Evolutionary conservation across 2,113 vertebrate species (phyloP), one percentile per base, ranked within the genome.

Genomic region (Stegastes partitus): DNA sequence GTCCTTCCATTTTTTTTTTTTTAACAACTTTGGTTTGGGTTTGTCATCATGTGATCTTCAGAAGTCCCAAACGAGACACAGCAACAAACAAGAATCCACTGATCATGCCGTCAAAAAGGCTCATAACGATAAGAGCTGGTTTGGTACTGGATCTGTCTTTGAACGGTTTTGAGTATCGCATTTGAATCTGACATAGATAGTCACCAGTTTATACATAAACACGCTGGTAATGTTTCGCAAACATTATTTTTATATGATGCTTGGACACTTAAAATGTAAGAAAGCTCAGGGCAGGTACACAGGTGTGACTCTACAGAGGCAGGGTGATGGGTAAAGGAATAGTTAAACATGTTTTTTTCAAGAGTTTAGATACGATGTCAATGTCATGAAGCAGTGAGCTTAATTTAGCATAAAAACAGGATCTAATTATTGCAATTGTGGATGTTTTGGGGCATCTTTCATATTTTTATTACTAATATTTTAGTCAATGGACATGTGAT

Each of bases 21-120:
- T 61, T 8, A 62, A 58, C 63, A 54, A 65, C 63, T 85, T 83
- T 87, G 85, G 84, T 66, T 77, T 73, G 65, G 66, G 56, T 63
- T 77, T 70, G 47, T 21, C 64, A 25, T 66, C 65, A 66, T 26
- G 26, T 44, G 22, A 50, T 67, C 58, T 64, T 77, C 3, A 59
- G n/a, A 53, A 42, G 65, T 23, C 0, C 0, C 74, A 68, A 63
- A 79, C 10, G 16, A 76, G 62, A 72, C 53, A 65, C 66, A 10
- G 54, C 44, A 67, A 81, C 70, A 78, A 70, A 74, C 63, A 66
- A 61, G 63, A 81, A 77, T 82, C 42, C 51, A 63, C 50, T 34
- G 37, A 79, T 54, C 72, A 77, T 59, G 59, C 65, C 42, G 21
- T 72, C 26, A 62, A n/a, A 81, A 45, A 47, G 25, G 44, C 56